Evolutionary conservation across 1,140 invertebrate genomes (phyloP).

Genomic region (Oreohelix idahoensis): DNA sequence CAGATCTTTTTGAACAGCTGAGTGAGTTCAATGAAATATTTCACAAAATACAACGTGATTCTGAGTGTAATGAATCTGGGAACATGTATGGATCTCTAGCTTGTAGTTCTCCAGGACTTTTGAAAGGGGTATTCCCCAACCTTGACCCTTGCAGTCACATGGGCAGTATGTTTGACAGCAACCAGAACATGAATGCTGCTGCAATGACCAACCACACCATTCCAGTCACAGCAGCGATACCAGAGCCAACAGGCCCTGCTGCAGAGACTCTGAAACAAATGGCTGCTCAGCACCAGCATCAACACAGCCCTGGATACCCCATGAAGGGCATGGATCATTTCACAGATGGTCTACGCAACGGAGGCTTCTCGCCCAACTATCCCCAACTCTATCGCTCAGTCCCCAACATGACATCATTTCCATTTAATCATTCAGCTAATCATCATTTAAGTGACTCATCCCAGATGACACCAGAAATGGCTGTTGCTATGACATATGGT

Average conservation of each 20-base stretch:
- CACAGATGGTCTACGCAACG: conserved; percentile 27
- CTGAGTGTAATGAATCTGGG: conserved; percentile 52
- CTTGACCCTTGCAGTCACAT: conserved; percentile 21
- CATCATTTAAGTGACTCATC: conserved; percentile 22
- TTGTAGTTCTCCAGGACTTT: conserved; percentile 54
- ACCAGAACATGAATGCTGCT: conserved; percentile 22
- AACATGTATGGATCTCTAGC: conserved; percentile 58
- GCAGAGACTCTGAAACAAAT: conserved; percentile 95
- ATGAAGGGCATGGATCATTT: conserved; percentile 67
- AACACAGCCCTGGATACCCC: conserved; percentile 76
- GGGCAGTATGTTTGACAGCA: conserved; percentile 36
- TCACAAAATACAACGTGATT: conserved; percentile 54
- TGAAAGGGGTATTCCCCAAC: conserved; percentile 49
- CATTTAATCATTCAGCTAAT: background rate
- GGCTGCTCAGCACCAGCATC: conserved; percentile 96
- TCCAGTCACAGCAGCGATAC: conserved; percentile 41
- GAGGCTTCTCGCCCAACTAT: conserved; percentile 41
- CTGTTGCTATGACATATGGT: conserved; percentile 53
- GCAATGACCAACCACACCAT: conserved; percentile 49
- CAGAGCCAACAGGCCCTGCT: conserved; percentile 79
- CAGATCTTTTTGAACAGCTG: conserved; percentile 87
- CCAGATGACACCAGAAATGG: conserved; percentile 42
- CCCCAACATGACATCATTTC: conserved; percentile 15
- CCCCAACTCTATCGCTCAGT: conserved; percentile 38
- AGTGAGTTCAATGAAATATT: conserved; percentile 74